Conservation (phyloP, 2,113 vertebrate species). For the Telmatochromis sp. region DNA sequence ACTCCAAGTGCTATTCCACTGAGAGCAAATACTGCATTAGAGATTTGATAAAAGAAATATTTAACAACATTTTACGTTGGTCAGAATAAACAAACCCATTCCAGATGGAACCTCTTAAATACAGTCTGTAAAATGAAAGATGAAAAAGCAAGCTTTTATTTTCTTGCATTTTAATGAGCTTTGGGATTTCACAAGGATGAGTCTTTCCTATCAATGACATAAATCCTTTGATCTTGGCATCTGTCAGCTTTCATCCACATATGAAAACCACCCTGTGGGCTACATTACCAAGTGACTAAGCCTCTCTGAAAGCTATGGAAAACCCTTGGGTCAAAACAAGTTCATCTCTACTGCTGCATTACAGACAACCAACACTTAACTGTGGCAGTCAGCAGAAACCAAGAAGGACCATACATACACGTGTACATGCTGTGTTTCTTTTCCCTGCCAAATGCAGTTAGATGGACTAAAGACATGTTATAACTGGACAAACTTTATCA, state of each 20-base stretch:
- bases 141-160: not conserved
- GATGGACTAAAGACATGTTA: not conserved
- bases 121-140: not conserved
- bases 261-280: conserved; percentile 1
- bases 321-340: not conserved
- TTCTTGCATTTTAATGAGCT: not conserved
- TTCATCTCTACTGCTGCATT: not conserved
- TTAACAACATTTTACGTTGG: not conserved
- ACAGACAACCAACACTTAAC: not conserved
- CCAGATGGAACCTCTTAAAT: not conserved
- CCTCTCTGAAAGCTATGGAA: conserved; percentile 15
- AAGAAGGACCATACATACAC: not conserved
- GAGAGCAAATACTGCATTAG: not conserved
- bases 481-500: not conserved
- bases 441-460: not conserved
- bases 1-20: not conserved
- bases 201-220: not conserved
- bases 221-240: conserved; percentile 11
- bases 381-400: not conserved
- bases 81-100: not conserved
- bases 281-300: conserved; percentile 17
- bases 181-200: not conserved
- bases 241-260: conserved; percentile 17
- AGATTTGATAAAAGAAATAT: not conserved
- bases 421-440: not conserved